Evolutionary conservation across 2,797 vertebrate genomes (phyloP).

Genomic region (Tachyglossus aculeatus): DNA sequence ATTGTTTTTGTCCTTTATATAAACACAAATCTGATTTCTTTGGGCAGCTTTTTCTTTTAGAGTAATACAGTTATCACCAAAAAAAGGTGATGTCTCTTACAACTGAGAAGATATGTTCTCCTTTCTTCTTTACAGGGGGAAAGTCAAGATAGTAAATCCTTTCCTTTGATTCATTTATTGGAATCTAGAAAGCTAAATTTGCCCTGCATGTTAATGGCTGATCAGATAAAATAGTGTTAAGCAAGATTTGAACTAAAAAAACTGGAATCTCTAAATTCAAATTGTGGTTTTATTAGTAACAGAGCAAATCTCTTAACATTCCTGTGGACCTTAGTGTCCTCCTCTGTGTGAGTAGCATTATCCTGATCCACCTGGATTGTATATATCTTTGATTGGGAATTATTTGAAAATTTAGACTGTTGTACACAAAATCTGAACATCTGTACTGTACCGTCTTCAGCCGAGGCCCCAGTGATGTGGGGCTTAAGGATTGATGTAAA

Average conservation of each 20-base stretch:
- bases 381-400: neutral
- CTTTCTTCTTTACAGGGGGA: neutral
- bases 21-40: slow-evolving; percentile 23
- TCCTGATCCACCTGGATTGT: neutral
- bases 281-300: neutral
- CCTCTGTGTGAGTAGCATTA: neutral
- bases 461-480: neutral
- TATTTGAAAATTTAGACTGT: neutral
- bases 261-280: neutral
- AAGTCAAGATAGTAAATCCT: neutral
- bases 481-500: no score
- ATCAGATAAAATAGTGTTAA: neutral
- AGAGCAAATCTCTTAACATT: neutral
- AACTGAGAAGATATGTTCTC: neutral
- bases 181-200: neutral
- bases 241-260: neutral
- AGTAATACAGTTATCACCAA: slow-evolving; percentile 1
- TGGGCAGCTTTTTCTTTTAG: slow-evolving; percentile 24
- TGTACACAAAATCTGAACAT: neutral
- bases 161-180: slow-evolving; percentile 7
- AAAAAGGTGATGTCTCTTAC: neutral
- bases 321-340: neutral
- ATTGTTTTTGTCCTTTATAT: slow-evolving; percentile 32
- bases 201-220: neutral
- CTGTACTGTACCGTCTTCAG: neutral